Conservation (phyloP, 2,888 invertebrate genomes). For the Nemurella pictetii region DNA sequence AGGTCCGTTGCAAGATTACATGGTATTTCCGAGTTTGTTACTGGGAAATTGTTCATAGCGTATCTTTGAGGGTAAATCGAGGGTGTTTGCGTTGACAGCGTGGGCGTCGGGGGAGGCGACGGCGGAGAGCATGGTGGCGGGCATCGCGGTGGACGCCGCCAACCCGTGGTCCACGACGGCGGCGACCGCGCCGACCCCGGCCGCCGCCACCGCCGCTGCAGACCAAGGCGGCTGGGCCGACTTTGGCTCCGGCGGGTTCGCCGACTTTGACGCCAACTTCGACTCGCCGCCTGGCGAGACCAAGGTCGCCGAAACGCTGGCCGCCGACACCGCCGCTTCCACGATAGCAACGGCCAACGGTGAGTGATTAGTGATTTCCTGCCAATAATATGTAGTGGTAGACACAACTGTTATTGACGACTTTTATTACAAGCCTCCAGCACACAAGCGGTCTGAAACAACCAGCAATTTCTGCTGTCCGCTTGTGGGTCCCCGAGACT, state of each 20-base stretch:
- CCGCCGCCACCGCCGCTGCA: constrained; percentile 41
- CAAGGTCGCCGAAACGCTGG: not conserved
- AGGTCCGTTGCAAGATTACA: too few species aligned
- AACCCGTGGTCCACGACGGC: constrained; percentile 49
- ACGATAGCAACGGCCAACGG: not conserved
- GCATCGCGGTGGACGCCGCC: constrained; percentile 50
- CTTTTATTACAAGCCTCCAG: too few species aligned
- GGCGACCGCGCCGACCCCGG: constrained; percentile 42
- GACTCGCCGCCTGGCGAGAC: constrained; percentile 1
- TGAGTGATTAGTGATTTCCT: too few species aligned
- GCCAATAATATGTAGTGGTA: too few species aligned
- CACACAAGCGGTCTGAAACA: too few species aligned
- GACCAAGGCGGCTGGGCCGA: constrained; percentile 53
- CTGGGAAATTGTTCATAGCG: not conserved
- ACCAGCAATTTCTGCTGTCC: too few species aligned
- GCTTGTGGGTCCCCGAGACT: too few species aligned
- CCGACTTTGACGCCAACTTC: constrained; percentile 42
- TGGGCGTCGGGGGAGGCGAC: constrained; percentile 32
- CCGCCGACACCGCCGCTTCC: not conserved
- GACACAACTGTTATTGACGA: too few species aligned
- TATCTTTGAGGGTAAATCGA: too few species aligned
- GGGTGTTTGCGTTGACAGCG: not conserved
- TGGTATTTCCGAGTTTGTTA: too few species aligned
- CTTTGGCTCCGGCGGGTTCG: constrained; percentile 47
- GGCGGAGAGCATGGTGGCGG: constrained; percentile 44